A percentile compares a stretch with the other conserved stretches of the same genome.
phyloP scores from a whole-genome alignment of 2,888 invertebrate genomes.

The Noctua fimbriata region DNA sequence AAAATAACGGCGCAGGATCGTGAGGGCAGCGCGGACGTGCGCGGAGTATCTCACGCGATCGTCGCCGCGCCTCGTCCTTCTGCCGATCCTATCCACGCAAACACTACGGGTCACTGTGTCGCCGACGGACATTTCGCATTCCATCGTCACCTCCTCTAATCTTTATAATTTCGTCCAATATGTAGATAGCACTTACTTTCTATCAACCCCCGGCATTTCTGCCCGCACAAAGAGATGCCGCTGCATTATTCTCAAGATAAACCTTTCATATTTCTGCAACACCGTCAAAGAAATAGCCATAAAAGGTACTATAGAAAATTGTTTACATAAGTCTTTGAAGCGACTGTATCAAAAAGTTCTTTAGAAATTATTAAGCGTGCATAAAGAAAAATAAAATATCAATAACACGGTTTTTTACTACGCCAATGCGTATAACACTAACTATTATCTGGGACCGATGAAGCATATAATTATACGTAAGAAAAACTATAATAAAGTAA shows the following conservation, averaged over 20 bases:
- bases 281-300: constrained; percentile 34
- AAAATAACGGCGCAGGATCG: constrained; percentile 76
- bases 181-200: constrained; percentile 71
- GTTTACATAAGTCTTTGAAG: constrained; percentile 51
- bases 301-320: constrained; percentile 51
- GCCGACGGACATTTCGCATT: constrained; percentile 79
- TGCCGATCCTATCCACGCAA: constrained; percentile 75
- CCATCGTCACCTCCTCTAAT: constrained; percentile 74
- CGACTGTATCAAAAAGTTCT: constrained; percentile 32
- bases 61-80: constrained; percentile 74
- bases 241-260: constrained; percentile 54
- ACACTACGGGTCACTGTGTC: constrained; percentile 80
- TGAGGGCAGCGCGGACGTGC: constrained; percentile 80
- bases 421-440: constrained; percentile 49
- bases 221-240: constrained; percentile 67
- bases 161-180: constrained; percentile 74
- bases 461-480: constrained; percentile 62
- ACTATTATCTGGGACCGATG: constrained; percentile 58
- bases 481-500: constrained; percentile 55
- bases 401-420: constrained; percentile 51
- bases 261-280: constrained; percentile 46
- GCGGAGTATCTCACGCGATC: constrained; percentile 85
- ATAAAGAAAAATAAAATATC: constrained; percentile 49
- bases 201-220: constrained; percentile 65
- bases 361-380: constrained; percentile 31